Evolutionary conservation across 2,113 vertebrate species (phyloP), one percentile per base, ranked within the genome.

Genomic region (Entomyzon cyanotis): DNA sequence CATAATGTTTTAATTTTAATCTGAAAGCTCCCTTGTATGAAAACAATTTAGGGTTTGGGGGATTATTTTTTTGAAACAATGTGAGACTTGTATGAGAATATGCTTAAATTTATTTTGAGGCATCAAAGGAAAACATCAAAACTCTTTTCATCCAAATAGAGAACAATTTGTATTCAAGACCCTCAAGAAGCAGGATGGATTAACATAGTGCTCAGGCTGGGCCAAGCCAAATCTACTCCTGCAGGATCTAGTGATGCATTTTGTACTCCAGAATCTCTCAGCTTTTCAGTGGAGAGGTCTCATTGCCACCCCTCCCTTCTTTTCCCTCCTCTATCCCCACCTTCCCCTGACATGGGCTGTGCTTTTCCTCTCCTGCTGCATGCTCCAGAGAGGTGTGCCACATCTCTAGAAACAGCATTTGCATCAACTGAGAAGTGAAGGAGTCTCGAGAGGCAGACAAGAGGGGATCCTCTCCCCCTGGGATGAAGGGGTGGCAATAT

Each of bases 381-480:
- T 1, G 0, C 11, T 5, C 44, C 33, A 50, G 70, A 52, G 69
- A 44, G 24, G 5, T 42, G 52, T 3, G 3, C 16, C 58, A 9
- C 5, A 33, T 63, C 58, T 17, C 59, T n/a, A 71, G 27, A 37
- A 89, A 73, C 0, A 0, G 16, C 20, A 8, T 52, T 76, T 80
- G 23, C 39, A 84, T 17, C 4, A 25, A 1, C 25, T 50, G 39
- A 47, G 22, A 55, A 25, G 12, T 33, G 35, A 35, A n/a, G 41
- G 30, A 44, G 39, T 14, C 53, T 23, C 12, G n/a, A 17, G 27
- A 73, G 35, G 39, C 23, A 73, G 59, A 77, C 68, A 31, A 28
- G 7, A 41, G 30, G 8, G 17, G 4, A 2, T 44, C 37, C 33
- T 2, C n/a, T 53, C 50, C 42, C 60, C 11, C 42, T 0, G 2